These are phyloP conservation scores for Noctuana brunneofusca DNA, from an alignment of 2,888 invertebrate genomes.

Conservation along the genomic window DNA sequence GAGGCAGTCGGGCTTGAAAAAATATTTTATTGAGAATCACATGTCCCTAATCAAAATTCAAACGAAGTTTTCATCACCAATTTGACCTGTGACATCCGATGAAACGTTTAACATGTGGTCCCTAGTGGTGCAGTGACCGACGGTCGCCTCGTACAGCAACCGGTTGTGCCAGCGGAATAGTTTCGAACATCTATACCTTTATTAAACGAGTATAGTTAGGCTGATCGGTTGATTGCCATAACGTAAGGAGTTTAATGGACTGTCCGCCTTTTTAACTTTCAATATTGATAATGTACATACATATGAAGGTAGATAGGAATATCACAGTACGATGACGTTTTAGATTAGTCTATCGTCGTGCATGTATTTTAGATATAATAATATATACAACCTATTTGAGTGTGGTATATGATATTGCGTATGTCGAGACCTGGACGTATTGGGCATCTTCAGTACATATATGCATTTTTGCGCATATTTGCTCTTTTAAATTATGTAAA, in stretches of 20 bases:
- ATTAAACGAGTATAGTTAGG: constrained; percentile 62
- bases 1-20: too few relatives aligned
- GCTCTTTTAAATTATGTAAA: too few relatives aligned
- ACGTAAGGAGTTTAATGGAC: background rate
- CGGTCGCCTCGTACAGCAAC: constrained; percentile 48
- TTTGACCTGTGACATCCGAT: constrained; percentile 30
- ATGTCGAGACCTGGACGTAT: too few relatives aligned
- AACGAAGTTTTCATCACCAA: constrained; percentile 24
- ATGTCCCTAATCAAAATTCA: constrained; percentile 6
- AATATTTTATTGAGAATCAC: background rate
- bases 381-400: too few relatives aligned
- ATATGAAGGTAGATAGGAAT: too few relatives aligned
- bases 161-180: constrained; percentile 69
- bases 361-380: too few relatives aligned
- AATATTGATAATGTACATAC: background rate
- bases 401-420: too few relatives aligned
- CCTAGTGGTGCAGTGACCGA: constrained; percentile 42
- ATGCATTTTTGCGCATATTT: too few relatives aligned
- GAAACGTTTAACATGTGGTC: constrained; percentile 37
- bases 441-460: too few relatives aligned
- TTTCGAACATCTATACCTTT: constrained; percentile 60
- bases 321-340: too few relatives aligned
- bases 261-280: background rate
- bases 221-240: constrained; percentile 18
- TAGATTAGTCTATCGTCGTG: too few relatives aligned